These are phyloP conservation scores for Lepisosteus osseus DNA, from an alignment of 2,113 vertebrate genomes.

Conservation along the genomic window DNA sequence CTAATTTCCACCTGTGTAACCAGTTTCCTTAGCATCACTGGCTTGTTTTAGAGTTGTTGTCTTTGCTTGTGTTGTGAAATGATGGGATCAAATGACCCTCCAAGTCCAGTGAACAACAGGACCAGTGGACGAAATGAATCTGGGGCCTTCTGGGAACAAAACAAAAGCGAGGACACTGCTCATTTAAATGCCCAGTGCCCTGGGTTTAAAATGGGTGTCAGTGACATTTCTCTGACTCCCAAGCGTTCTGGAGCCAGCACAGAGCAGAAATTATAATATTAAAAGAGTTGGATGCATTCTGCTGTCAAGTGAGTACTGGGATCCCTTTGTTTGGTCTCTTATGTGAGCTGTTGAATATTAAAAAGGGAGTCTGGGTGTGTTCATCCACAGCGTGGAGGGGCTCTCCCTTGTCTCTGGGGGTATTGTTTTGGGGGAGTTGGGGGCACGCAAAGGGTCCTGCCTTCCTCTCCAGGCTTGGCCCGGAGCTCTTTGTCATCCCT, in stretches of 20 bases:
- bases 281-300: conserved; percentile 18
- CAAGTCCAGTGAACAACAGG: background rate
- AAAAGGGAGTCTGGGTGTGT: conserved; percentile 36
- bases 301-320: conserved; percentile 18
- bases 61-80: too few species aligned
- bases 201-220: background rate
- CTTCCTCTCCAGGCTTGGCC: conserved; percentile 46
- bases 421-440: conserved; percentile 49
- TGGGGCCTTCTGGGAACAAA: too few species aligned
- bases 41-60: too few species aligned
- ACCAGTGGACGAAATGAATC: background rate
- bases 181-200: conserved; percentile 11
- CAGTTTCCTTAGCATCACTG: too few species aligned
- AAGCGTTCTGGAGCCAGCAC: background rate
- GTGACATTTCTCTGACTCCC: background rate
- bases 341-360: conserved; percentile 60
- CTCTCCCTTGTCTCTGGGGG: conserved; percentile 44
- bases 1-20: too few species aligned
- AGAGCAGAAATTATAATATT: conserved; percentile 20
- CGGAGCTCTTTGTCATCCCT: conserved; percentile 58
- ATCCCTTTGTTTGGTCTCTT: conserved; percentile 54
- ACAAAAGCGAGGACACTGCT: background rate
- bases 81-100: background rate
- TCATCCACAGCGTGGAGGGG: conserved; percentile 49
- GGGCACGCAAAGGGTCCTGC: conserved; percentile 57